Evolutionary conservation across 2,113 vertebrate species (phyloP).

Genomic region (Nothocercus julius): DNA sequence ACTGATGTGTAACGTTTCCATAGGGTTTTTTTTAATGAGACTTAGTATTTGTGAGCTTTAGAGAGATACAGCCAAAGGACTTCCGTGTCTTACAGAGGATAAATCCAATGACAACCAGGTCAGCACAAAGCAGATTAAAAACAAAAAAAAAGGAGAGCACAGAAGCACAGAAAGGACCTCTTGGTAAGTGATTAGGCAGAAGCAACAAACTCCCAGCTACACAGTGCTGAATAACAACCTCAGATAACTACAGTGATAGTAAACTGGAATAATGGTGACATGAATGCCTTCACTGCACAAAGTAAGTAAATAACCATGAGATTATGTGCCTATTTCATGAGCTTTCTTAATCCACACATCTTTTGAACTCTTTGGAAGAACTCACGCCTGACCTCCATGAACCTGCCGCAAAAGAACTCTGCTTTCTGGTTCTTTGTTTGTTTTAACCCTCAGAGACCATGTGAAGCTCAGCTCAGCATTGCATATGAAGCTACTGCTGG

Average conservation of each 20-base stretch:
- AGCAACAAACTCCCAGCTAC: background rate
- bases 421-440: background rate
- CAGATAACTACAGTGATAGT: background rate
- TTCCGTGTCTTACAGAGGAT: background rate
- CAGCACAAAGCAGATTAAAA: fast-evolving
- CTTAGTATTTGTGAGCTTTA: fast-evolving
- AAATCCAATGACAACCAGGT: fast-evolving
- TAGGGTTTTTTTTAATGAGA: background rate
- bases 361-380: background rate
- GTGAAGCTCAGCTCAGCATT: too few species aligned
- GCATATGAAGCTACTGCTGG: too few species aligned
- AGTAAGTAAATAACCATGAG: too few species aligned
- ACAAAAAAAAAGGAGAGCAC: background rate
- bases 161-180: background rate
- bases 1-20: background rate
- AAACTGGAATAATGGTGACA: background rate
- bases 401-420: background rate
- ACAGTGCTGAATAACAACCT: background rate
- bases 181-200: background rate
- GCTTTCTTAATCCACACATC: background rate
- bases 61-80: background rate
- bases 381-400: background rate
- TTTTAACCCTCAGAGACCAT: fast-evolving
- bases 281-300: fast-evolving
- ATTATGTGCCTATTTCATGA: background rate